Evolutionary conservation across 2,113 vertebrate genomes (phyloP).

Genomic region (Cololabis saira): DNA sequence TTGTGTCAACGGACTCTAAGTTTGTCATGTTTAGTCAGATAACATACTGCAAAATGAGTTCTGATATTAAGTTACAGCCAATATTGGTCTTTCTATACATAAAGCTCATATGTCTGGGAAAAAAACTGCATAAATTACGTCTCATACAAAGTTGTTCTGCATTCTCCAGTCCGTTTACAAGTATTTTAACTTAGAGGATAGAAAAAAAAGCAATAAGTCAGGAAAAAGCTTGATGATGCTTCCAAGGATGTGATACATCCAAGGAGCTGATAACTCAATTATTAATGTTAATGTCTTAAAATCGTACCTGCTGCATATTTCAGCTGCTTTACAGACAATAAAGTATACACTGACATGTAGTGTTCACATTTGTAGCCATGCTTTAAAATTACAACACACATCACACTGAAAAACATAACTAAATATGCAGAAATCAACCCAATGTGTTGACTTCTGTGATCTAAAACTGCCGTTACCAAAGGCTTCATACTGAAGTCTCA

Average conservation of each 20-base stretch:
- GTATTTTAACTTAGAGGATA: constrained; percentile 19
- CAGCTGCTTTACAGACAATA: not conserved
- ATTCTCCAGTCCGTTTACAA: constrained; percentile 5
- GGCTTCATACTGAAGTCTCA: too few species aligned
- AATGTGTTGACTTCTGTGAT: too few species aligned
- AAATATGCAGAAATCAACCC: too few species aligned
- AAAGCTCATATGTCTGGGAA: constrained; percentile 7
- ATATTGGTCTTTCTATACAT: constrained; percentile 9
- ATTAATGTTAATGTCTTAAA: not conserved
- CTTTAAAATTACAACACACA: too few species aligned
- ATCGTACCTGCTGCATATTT: constrained; percentile 43
- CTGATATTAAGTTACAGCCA: not conserved
- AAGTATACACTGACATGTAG: too few species aligned
- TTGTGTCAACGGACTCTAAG: constrained; percentile 22
- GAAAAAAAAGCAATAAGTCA: not conserved
- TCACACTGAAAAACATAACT: too few species aligned
- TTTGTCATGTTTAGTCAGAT: constrained; percentile 16
- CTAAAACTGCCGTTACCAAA: too few species aligned
- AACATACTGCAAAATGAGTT: constrained; percentile 28
- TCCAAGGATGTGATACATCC: too few species aligned
- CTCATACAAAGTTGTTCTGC: constrained; percentile 20
- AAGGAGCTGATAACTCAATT: too few species aligned
- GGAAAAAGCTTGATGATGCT: not conserved
- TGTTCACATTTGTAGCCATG: too few species aligned
- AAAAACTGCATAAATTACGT: not conserved